Evolutionary conservation across 2,888 invertebrate species (phyloP).

Genomic region (Amphipoea lucens): DNA sequence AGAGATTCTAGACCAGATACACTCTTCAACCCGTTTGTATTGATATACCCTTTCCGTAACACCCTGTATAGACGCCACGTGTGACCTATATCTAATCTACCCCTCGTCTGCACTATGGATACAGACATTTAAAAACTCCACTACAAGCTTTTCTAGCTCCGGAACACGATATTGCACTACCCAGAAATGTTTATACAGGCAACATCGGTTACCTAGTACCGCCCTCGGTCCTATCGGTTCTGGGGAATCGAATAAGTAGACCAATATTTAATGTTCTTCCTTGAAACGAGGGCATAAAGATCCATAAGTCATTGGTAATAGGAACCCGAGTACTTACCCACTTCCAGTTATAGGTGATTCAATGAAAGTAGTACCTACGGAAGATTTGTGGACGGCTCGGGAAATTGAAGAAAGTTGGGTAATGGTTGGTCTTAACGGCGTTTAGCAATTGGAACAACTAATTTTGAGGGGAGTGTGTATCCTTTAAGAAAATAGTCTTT

Average conservation of each 20-base stretch:
- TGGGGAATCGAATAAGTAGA: slow-evolving; percentile 21
- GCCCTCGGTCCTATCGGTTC: slow-evolving; percentile 26
- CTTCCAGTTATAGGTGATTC: slow-evolving; percentile 37
- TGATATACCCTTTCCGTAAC: too few species aligned
- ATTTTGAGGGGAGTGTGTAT: background rate
- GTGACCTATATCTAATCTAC: slow-evolving; percentile 26
- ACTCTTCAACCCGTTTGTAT: too few species aligned
- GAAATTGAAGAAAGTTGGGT: slow-evolving; percentile 5
- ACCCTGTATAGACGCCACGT: slow-evolving; percentile 17
- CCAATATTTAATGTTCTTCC: slow-evolving; percentile 45
- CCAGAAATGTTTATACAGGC: slow-evolving; percentile 19
- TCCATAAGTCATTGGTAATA: slow-evolving; percentile 47
- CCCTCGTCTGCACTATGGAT: background rate
- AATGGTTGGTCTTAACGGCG: background rate
- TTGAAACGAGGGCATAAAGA: slow-evolving; percentile 29
- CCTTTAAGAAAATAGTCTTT: background rate
- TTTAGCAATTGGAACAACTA: background rate
- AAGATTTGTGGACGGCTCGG: slow-evolving; percentile 36
- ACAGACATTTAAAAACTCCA: background rate
- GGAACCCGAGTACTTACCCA: slow-evolving; percentile 27
- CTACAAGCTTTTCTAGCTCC: background rate
- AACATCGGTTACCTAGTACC: slow-evolving; percentile 21
- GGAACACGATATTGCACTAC: slow-evolving; percentile 15
- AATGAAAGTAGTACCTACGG: slow-evolving; percentile 19
- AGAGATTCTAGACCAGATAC: too few species aligned